Evolutionary conservation across 1,140 invertebrate genomes (phyloP), one percentile per base, ranked within the genome.

Genomic region (Conus ventricosus): DNA sequence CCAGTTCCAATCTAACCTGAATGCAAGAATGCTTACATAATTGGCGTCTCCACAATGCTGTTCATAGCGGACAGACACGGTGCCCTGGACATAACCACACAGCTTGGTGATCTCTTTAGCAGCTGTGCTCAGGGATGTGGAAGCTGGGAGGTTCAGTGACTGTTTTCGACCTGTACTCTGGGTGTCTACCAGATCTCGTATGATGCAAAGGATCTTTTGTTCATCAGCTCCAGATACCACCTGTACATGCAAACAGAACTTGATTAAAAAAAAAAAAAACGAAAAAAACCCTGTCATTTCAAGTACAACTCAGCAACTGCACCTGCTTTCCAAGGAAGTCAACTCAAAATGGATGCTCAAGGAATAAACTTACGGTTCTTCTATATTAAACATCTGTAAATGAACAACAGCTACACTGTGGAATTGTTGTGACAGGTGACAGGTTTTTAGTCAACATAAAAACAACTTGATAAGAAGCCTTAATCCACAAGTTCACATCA

Each of bases 81-180:
- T 95, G 82, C 96, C 96, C 15, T 94, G 93, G n/a, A 95, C 94
- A 91, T 96, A 96, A 13, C 95, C 92, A 92, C 95, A 96, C 84
- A 95, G 94, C 75, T 95, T 95, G 75, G 94, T 95, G 87, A 96
- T 96, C 80, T 96, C 95, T 51, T 94, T 91, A 55, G 96, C 95
- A 10, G 96, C 92, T 63, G 95, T 94, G 57, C 93, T 92, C 20
- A 96, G 95, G 13, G 95, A 95, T 60, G 94, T 95, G 17, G 96
- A 95, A 7, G 95, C 94, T 53, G 96, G 95, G 23, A 96, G 88
- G 92, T 95, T 94, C 92, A 96, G 81, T 4, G 89, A 93, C 78
- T 93, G 90, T 63, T 93, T 94, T 51, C 89, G 89, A 88, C 94
- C 92, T 90, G 88, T 71, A 53, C 84, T 88, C 60, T 94, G 88